Base-by-base conservation (phyloP, 2,888 invertebrate species). In the Drosophila kambysellisi region DNA sequence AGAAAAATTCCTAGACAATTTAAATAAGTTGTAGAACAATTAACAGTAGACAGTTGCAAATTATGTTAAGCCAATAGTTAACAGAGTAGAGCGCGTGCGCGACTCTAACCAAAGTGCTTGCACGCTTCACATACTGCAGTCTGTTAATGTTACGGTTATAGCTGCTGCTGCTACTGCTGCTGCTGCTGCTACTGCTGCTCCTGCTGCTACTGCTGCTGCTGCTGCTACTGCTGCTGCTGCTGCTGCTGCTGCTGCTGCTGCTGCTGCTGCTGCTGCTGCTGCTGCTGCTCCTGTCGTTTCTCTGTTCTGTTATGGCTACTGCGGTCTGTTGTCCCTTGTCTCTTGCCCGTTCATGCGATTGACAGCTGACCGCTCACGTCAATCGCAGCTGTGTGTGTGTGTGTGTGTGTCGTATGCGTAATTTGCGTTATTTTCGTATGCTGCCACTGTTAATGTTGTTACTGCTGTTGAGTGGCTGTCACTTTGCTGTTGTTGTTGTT, bases 371-470 rank as follows among this genome's bases (percentile, higher is more conserved):
- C 12, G 46, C 46, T 70, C 51, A 51, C 52, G 20, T 29, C 48
- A 59, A 25, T 46, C 25, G n/a, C n/a, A 15, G 46, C 5, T 32
- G 51, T 51, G 3, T 17, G 50, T 30, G 9, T 30, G 25, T 25
- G 32, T 33, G 15, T 15, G 35, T 46, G 76, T 74, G 53, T 54
- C 70, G 80, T 74, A 74, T 80, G 62, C 80, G 80, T 81, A 74
- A 76, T 80, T 58, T 74, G 25, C 54, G n/a, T 39, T 39, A 25
- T 37, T 64, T 25, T 25, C 25, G 37, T 56, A 32, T 0, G 59
- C 58, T 35, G 20, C 20, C 43, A 20, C 20, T 54, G 30, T 35
- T 41, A 41, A 46, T 41, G 29, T 50, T 60, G 41, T 39, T 29
- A 39, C 63, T 51, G 15, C 35, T 61, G 33, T 53, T 25, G 7